A percentile compares a stretch with the other conserved stretches of the same genome.
Conservation (phyloP, 2,113 vertebrate species). For the Lycaon pictus region DNA sequence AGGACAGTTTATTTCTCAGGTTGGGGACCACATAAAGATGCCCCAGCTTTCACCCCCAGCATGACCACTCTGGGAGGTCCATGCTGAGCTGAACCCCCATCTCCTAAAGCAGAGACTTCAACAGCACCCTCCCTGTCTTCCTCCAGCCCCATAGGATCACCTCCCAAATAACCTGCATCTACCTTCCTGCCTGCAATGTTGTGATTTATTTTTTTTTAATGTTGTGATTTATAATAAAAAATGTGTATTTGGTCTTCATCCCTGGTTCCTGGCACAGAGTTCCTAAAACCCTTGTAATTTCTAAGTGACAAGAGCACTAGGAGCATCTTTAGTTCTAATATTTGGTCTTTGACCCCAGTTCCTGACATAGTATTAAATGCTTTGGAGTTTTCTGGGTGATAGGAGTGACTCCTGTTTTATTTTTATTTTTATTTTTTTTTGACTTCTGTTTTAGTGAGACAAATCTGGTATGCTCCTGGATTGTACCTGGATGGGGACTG, state of each 20-base stretch:
- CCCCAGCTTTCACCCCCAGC: background rate
- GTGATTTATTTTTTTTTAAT: background rate
- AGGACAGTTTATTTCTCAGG: background rate
- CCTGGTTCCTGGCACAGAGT: background rate
- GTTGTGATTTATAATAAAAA: background rate
- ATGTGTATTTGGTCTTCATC: background rate
- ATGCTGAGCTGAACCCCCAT: background rate
- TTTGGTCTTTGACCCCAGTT: background rate
- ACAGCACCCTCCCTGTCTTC: background rate
- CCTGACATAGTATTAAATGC: background rate
- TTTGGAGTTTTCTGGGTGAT: background rate
- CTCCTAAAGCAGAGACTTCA: no score
- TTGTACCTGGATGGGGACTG: background rate
- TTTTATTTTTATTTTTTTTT: no score
- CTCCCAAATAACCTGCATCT: background rate
- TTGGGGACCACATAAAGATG: background rate
- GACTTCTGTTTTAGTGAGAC: background rate
- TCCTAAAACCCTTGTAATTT: background rate
- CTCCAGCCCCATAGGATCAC: background rate
- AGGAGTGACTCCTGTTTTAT: background rate
- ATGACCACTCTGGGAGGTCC: background rate
- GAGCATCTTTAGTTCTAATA: background rate
- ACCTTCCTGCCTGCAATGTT: background rate
- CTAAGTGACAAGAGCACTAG: background rate
- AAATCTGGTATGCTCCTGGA: background rate